Conservation (phyloP, 2,113 vertebrate species). For the Donacobius atricapilla region DNA sequence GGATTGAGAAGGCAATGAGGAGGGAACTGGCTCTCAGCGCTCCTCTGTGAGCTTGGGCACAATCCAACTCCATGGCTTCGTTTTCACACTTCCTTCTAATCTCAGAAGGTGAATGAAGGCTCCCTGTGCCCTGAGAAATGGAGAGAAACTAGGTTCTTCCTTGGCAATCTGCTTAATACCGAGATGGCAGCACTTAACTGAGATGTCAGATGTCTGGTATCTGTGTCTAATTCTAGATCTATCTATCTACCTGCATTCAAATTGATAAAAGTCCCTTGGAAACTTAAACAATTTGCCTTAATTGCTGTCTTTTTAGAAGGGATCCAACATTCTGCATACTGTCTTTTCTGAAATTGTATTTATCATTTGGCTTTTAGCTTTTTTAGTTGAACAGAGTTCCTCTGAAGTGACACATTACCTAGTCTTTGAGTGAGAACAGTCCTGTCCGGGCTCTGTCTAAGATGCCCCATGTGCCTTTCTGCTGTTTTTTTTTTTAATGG, state of each 20-base stretch:
- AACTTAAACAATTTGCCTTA: neutral
- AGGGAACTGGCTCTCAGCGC: neutral
- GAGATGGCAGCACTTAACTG: neutral
- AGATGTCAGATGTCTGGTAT: neutral
- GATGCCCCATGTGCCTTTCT: accelerated
- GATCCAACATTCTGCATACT: accelerated
- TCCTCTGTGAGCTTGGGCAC: neutral
- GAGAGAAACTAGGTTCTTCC: neutral
- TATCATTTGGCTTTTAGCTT: neutral
- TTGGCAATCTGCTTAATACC: neutral
- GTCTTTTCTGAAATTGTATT: neutral
- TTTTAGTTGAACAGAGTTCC: neutral
- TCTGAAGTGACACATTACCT: accelerated
- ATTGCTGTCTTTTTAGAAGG: neutral
- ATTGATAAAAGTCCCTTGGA: neutral
- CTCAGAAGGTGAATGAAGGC: neutral
- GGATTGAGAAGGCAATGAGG: neutral
- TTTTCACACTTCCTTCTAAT: neutral
- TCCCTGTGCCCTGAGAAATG: neutral
- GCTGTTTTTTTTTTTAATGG: neutral
- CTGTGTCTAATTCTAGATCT: neutral
- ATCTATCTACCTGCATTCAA: neutral
- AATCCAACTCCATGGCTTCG: accelerated
- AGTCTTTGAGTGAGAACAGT: neutral
- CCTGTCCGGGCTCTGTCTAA: neutral